A percentile compares a stretch with the other conserved stretches of the same genome.
These are phyloP conservation scores for Panagrolaimus sp. DNA, from an alignment of 1,140 invertebrate genomes.

Conservation along the genomic window DNA sequence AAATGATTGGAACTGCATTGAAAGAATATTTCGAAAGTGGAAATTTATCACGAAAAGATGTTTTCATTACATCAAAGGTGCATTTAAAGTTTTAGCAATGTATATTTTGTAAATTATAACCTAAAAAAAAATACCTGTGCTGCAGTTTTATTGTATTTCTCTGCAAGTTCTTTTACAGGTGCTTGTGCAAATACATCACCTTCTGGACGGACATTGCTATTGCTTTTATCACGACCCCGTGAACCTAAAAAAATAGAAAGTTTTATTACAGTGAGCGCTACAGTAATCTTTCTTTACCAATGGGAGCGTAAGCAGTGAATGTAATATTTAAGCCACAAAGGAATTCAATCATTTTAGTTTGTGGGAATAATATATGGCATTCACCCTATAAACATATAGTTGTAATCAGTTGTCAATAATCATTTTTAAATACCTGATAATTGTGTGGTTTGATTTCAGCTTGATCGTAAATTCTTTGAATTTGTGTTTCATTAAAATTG, in stretches of 20 bases:
- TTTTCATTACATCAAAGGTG: constrained; percentile 73
- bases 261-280: no score
- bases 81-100: constrained; percentile 14
- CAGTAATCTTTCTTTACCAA: constrained; percentile 61
- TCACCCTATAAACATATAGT: constrained; percentile 61
- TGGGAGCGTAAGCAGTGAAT: constrained; percentile 73
- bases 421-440: not conserved
- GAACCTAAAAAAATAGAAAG: constrained; percentile 17
- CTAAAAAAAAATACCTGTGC: constrained; percentile 59
- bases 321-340: constrained; percentile 67
- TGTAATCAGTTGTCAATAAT: constrained; percentile 17
- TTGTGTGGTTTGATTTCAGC: constrained; percentile 13
- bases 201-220: not conserved
- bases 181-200: not conserved
- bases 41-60: constrained; percentile 68
- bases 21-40: constrained; percentile 69
- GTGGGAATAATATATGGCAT: constrained; percentile 76
- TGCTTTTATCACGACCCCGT: constrained; percentile 38
- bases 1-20: constrained; percentile 69
- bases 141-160: constrained; percentile 63
- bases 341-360: constrained; percentile 70
- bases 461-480: constrained; percentile 36
- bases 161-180: constrained; percentile 41
- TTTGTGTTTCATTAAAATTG: constrained; percentile 56
- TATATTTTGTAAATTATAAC: no score